Percentiles rank a stretch among this genome's conserved stretches.
These are phyloP conservation scores for Neolamprologus variostigma DNA, from an alignment of 2,113 vertebrate genomes.

Conservation along the genomic window DNA sequence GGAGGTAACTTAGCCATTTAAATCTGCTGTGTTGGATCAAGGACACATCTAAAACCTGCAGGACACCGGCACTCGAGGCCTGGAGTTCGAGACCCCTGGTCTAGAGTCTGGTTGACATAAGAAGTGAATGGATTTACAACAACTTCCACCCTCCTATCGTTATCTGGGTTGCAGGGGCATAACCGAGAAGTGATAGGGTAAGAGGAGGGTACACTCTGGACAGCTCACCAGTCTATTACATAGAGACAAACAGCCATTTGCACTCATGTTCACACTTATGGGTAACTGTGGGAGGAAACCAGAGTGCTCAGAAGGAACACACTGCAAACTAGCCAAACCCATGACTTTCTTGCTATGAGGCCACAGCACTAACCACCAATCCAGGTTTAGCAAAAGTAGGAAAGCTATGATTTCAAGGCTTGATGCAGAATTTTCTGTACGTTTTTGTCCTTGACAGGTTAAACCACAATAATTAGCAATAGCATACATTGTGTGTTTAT, in stretches of 20 bases:
- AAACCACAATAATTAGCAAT: background rate
- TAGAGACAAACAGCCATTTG: background rate
- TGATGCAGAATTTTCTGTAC: background rate
- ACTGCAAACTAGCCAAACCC: background rate
- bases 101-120: background rate
- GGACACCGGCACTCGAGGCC: no score
- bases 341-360: background rate
- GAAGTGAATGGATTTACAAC: fast-evolving
- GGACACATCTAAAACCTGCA: background rate
- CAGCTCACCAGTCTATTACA: background rate
- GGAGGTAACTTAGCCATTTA: no score
- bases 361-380: background rate
- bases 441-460: background rate
- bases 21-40: no score
- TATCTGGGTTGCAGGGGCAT: background rate
- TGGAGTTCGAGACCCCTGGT: fast-evolving
- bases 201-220: background rate
- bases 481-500: background rate
- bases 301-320: background rate
- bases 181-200: background rate
- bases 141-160: background rate
- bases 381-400: background rate
- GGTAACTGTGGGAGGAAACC: background rate
- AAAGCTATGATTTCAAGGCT: background rate
- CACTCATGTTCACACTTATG: fast-evolving